phyloP scores from a whole-genome alignment of 2,888 invertebrate species.

The Muscina levida region DNA sequence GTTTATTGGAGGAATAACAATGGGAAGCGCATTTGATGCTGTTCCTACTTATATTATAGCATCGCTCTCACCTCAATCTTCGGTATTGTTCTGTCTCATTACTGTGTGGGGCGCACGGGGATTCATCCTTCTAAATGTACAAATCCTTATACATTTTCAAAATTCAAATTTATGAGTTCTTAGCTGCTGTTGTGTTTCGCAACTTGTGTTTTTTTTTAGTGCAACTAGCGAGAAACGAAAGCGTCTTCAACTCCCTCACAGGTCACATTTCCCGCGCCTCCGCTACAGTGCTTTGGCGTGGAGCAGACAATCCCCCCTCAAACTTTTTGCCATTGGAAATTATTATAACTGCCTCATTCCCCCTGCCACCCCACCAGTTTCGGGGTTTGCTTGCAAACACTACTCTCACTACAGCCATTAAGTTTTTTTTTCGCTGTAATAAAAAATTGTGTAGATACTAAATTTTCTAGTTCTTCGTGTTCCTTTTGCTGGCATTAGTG shows the following conservation, averaged over 20 bases:
- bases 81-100: not conserved
- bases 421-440: slow-evolving; percentile 78
- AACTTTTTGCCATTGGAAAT: slow-evolving; percentile 59
- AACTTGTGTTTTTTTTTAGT: slow-evolving; percentile 3
- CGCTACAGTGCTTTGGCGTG: slow-evolving; percentile 54
- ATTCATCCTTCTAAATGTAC: slow-evolving; percentile 1
- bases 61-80: not conserved
- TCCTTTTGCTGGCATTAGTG: slow-evolving; percentile 75
- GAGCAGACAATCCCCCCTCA: slow-evolving; percentile 34
- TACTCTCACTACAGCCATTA: slow-evolving; percentile 76
- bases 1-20: too few relatives aligned
- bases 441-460: slow-evolving; percentile 76
- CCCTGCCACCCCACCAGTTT: slow-evolving; percentile 8
- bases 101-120: not conserved
- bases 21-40: not conserved
- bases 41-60: not conserved
- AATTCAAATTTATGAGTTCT: slow-evolving; percentile 65
- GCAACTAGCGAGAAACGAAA: slow-evolving; percentile 51
- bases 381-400: slow-evolving; percentile 60
- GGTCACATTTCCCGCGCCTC: not conserved
- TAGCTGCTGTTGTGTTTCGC: slow-evolving; percentile 41
- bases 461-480: slow-evolving; percentile 74
- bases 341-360: slow-evolving; percentile 60
- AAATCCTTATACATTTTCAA: slow-evolving; percentile 51
- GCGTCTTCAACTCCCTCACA: slow-evolving; percentile 53